Evolutionary conservation across 2,888 invertebrate genomes (phyloP), one percentile per base, ranked within the genome.

Genomic region (Chydorus sphaericus): DNA sequence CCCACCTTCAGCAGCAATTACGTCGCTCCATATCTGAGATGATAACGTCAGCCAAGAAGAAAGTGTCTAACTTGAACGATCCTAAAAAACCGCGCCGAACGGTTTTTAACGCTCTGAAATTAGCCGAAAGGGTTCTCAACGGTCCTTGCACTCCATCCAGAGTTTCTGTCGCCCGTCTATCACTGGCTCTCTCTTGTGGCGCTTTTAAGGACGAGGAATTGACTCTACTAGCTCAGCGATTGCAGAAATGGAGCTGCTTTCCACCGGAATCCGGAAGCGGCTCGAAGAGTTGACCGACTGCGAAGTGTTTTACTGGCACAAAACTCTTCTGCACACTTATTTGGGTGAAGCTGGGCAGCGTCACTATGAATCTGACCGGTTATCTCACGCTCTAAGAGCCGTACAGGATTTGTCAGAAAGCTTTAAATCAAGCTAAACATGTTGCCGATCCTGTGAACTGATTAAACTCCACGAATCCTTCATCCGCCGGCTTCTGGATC

Each of bases 221-320:
- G 61, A 69, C 72, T 3, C 77, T 75, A 64, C 71, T 88, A 54
- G 73, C 77, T 48, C 71, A 73, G 31, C 71, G 81, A 39, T 69
- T 87, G 51, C 75, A 78, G 62, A 80, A 82, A 73, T 85, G 54
- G 79, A 81, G 65, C 70, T 74, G 44, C 71, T 88, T 51, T 73
- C 55, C 14, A n/a, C 77, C 51, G 76, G 77, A 62, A 75, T 83
- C 59, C 73, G 76, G 37, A 66, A 71, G 14, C 69, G 77, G 57
- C 68, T 88, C 59, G 71, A 77, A 50, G 70, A 71, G 59, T 73
- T 81, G 26, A 82, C 82, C 68, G 79, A 85, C 66, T 83, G 85
- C 63, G 81, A 83, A 33, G 84, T 86, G 71, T 70, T 91, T 54
- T 80, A 83, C 66, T 88, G 85, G 82, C 88, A 91, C 70, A 79